Base-by-base conservation (phyloP, 2,888 invertebrate species). In the Hypomecis atomaria region DNA sequence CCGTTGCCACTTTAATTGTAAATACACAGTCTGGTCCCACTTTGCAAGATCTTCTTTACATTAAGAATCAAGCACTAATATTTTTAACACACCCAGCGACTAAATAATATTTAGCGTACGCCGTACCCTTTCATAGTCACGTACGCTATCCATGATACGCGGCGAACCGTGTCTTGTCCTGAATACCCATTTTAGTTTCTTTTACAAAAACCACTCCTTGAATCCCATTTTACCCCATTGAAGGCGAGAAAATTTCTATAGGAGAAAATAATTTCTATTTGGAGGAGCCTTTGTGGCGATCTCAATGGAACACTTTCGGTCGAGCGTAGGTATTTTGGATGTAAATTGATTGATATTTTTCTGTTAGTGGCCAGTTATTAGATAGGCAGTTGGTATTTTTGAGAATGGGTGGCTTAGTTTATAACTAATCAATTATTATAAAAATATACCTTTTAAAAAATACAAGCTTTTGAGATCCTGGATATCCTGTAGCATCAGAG, bases 171-270 rank as follows among this genome's bases (percentile, higher is more conserved):
- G 72, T 69, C 79, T 74, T 59, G 43, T 58, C 71, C 50, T 82
- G 78, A 85, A 87, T 80, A 66, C 78, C 75, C 56, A 48, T 81
- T 84, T 78, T 78, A 85, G 82, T 79, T 74, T 77, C 83, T 86
- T 85, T 81, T 80, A 87, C 81, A 85, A 82, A 86, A 87, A 84
- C 85, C 86, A 86, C 82, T 84, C 81, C 75, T 81, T 82, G 84
- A 57, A 59, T 59, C 59, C 59, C 50, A 23, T 49, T 58, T 58
- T 81, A 79, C 37, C 47, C 47, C 47, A 23, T 82, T 81, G 75
- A 76, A 79, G 81, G 85, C 81, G 85, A 79, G 83, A 83, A 85
- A 87, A 86, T 86, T 68, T 87, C 86, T 84, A 87, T 87, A 83
- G 83, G 78, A 55, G 76, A 82, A 85, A 84, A 86, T 86, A 86